Evolutionary conservation across 2,797 vertebrate genomes (phyloP).

Genomic region (Mormyrus hasselquistii): DNA sequence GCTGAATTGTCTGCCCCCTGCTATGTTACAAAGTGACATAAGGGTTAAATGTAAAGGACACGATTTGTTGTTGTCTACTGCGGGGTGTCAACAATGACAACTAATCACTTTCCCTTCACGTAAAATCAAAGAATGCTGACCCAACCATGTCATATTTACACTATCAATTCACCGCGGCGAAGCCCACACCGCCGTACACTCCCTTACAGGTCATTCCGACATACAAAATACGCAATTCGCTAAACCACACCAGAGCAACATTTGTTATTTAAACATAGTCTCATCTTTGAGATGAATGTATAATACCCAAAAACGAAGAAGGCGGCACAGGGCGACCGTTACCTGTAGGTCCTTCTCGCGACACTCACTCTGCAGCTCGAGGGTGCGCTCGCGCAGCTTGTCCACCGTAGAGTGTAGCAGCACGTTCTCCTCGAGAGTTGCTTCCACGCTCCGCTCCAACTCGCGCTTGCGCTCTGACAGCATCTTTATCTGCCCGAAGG

Average conservation of each 20-base stretch:
- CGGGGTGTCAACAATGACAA: no score
- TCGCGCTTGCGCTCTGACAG: conserved; percentile 88
- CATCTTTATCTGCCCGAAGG: conserved; percentile 80
- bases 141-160: neutral
- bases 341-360: conserved; percentile 92
- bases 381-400: conserved; percentile 79
- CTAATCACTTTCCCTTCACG: neutral
- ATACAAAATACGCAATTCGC: neutral
- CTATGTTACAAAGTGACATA: neutral
- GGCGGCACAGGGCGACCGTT: conserved; percentile 15
- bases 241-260: neutral
- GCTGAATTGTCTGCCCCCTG: neutral
- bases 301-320: neutral
- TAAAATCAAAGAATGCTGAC: neutral
- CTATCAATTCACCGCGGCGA: neutral
- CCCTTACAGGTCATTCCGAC: neutral
- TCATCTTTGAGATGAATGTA: neutral
- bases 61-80: no score
- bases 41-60: neutral
- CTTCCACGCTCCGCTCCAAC: conserved; percentile 75
- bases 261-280: neutral
- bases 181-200: neutral
- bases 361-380: conserved; percentile 81
- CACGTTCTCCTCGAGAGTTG: conserved; percentile 84
- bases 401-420: conserved; percentile 84